These are phyloP conservation scores for Phaenicophaeus curvirostris DNA, from an alignment of 2,797 vertebrate genomes.

Conservation along the genomic window DNA sequence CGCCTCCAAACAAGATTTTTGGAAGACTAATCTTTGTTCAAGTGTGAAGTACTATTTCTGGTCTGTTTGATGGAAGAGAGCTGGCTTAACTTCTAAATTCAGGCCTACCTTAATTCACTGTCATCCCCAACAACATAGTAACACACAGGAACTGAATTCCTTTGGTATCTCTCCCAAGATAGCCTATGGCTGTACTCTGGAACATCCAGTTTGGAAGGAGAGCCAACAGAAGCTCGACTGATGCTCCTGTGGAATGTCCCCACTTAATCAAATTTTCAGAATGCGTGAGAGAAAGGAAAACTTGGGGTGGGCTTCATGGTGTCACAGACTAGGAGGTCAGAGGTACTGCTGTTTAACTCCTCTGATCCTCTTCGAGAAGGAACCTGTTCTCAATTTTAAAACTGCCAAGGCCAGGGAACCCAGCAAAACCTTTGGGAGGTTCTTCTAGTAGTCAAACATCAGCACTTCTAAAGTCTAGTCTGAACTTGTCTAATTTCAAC, in stretches of 20 bases:
- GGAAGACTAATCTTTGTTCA: neutral
- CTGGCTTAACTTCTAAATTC: neutral
- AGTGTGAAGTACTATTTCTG: neutral
- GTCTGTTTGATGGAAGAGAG: neutral
- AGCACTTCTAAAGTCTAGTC: slow-evolving; percentile 6
- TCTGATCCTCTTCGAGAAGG: neutral
- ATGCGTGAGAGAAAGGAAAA: neutral
- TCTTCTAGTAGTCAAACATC: neutral
- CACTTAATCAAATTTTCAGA: neutral
- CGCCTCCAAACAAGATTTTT: neutral
- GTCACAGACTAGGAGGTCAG: neutral
- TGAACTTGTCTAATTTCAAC: neutral
- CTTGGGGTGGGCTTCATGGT: neutral
- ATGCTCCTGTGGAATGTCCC: neutral
- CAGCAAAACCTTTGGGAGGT: neutral
- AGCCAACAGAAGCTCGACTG: neutral
- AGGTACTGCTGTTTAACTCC: neutral
- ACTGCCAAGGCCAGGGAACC: neutral
- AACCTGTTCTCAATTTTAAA: neutral
- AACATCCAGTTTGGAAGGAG: neutral
- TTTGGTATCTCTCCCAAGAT: neutral
- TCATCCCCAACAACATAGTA: neutral
- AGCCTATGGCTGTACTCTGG: neutral
- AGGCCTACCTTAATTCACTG: neutral
- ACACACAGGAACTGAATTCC: neutral